A percentile compares a stretch with the other conserved stretches of the same genome.
Conservation (phyloP, 2,113 vertebrate species). For the Trogon melanurus region DNA sequence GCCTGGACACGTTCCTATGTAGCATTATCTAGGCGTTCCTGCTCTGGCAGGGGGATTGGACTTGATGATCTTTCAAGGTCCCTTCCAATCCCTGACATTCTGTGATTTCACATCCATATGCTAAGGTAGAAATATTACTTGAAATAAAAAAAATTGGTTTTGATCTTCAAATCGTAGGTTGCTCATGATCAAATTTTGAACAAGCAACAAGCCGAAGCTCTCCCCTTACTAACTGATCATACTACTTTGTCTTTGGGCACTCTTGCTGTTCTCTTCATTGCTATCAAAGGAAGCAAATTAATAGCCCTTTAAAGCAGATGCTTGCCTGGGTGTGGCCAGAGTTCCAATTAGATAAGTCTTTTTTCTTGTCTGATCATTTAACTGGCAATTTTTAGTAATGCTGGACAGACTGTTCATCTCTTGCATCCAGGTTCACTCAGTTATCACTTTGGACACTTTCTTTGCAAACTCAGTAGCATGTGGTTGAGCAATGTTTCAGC, state of each 20-base stretch:
- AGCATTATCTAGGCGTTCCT: too few species aligned
- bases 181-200: not conserved
- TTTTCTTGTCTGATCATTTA: not conserved
- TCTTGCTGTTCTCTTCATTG: not conserved
- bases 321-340: not conserved
- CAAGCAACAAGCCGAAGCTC: not conserved
- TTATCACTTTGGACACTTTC: not conserved
- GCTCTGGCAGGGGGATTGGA: too few species aligned
- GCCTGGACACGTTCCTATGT: too few species aligned
- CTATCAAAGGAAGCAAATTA: not conserved
- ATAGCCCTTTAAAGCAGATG: not conserved
- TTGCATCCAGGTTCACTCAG: not conserved
- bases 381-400: not conserved
- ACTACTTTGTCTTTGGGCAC: not conserved
- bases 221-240: not conserved
- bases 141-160: not conserved
- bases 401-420: not conserved
- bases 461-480: not conserved
- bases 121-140: not conserved
- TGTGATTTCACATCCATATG: constrained; percentile 1
- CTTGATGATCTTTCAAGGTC: too few species aligned
- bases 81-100: too few species aligned
- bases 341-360: not conserved
- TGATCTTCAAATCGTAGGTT: not conserved
- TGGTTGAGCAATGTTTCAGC: not conserved